Evolutionary conservation across 2,797 vertebrate species (phyloP).

Genomic region (Melanotaenia maccullochi): DNA sequence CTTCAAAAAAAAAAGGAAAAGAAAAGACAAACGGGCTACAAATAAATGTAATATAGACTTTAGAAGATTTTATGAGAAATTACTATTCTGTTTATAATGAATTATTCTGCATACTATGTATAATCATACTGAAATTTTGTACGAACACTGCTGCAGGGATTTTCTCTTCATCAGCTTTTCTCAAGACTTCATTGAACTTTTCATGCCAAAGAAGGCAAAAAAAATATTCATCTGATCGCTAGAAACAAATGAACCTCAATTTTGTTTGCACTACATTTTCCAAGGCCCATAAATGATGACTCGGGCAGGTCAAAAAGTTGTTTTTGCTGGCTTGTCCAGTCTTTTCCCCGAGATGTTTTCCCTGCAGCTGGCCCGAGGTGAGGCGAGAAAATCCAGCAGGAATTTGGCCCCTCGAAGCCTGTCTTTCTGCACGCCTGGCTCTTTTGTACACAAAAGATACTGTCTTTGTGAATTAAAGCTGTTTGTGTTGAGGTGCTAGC

Average conservation of each 20-base stretch:
- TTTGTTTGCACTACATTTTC: constrained; percentile 74
- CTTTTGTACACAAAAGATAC: constrained; percentile 82
- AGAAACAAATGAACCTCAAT: constrained; percentile 57
- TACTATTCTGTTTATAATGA: constrained; percentile 15
- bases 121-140: neutral
- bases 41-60: neutral
- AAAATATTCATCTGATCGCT: constrained; percentile 61
- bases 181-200: constrained; percentile 10
- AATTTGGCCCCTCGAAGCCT: constrained; percentile 79
- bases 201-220: constrained; percentile 45
- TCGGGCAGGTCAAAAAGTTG: constrained; percentile 78
- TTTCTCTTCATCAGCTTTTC: constrained; percentile 41
- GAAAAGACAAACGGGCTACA: neutral
- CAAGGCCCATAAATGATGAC: constrained; percentile 75
- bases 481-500: constrained; percentile 76
- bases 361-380: constrained; percentile 79
- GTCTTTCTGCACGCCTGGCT: constrained; percentile 74
- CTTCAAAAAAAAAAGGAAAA: no score
- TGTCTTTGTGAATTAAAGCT: constrained; percentile 81
- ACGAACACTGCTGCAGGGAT: constrained; percentile 18
- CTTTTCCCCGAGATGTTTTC: constrained; percentile 78
- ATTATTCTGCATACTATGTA: neutral
- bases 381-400: constrained; percentile 81
- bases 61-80: neutral
- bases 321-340: constrained; percentile 79